phyloP scores from a whole-genome alignment of 1,140 invertebrate genomes.

The Diploscapter pachys region DNA sequence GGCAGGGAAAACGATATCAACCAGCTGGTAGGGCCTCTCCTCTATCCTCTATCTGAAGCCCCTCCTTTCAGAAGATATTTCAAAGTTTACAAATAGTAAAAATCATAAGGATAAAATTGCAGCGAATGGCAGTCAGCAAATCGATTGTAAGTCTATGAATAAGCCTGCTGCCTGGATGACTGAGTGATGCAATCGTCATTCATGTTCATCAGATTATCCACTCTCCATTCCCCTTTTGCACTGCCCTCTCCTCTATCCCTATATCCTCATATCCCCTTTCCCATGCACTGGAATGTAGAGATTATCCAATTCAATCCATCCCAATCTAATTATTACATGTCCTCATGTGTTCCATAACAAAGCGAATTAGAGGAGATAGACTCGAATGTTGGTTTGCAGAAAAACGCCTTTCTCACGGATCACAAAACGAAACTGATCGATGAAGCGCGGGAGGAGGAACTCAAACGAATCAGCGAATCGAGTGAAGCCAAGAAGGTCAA shows the following conservation, averaged over 20 bases:
- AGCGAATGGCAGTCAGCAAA: too few relatives aligned
- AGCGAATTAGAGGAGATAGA: too few relatives aligned
- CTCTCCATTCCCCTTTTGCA: too few relatives aligned
- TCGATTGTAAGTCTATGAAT: too few relatives aligned
- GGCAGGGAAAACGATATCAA: constrained; percentile 49
- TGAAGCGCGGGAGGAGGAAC: constrained; percentile 48
- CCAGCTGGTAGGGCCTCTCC: constrained; percentile 44
- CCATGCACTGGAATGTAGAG: background rate
- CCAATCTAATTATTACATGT: too few relatives aligned
- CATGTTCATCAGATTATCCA: too few relatives aligned
- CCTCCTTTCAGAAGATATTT: background rate
- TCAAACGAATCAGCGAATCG: constrained; percentile 27
- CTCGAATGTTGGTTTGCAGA: constrained; percentile 40
- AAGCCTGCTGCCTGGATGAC: too few relatives aligned
- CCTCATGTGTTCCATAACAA: too few relatives aligned
- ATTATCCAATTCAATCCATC: too few relatives aligned
- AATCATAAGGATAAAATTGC: too few relatives aligned
- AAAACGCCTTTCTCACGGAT: constrained; percentile 39
- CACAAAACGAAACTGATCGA: constrained; percentile 44
- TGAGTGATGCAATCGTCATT: too few relatives aligned
- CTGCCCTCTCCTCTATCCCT: too few relatives aligned
- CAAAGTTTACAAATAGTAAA: constrained; percentile 2
- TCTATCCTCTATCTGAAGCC: background rate
- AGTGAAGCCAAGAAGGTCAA: constrained; percentile 27
- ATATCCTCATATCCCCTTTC: background rate